Evolutionary conservation across 2,113 vertebrate genomes (phyloP).

Genomic region (Lycaon pictus): DNA sequence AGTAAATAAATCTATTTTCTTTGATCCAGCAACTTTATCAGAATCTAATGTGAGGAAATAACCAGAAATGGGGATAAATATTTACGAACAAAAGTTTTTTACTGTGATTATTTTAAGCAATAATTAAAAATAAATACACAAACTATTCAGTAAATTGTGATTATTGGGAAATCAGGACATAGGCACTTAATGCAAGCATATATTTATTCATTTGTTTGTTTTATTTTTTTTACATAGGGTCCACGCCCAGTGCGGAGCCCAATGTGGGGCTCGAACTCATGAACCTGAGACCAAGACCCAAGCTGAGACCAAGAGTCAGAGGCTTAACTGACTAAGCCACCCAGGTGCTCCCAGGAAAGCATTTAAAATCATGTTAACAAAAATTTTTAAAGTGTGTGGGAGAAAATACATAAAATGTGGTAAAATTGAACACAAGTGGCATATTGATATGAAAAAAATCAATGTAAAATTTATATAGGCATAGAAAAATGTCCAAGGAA

Average conservation of each 20-base stretch:
- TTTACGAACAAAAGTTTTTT: conserved; percentile 5
- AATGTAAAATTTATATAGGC: neutral
- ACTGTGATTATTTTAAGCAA: conserved; percentile 9
- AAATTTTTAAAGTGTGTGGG: neutral
- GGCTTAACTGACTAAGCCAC: neutral
- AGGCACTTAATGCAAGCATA: neutral
- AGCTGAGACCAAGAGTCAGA: neutral
- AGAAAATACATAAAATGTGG: neutral
- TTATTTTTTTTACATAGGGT: neutral
- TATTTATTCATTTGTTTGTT: neutral
- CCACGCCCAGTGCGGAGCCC: neutral
- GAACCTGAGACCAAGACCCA: neutral
- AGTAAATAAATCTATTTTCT: neutral
- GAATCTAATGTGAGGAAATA: neutral
- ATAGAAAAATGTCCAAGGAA: neutral
- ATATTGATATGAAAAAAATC: conserved; percentile 6
- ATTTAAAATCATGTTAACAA: conserved; percentile 43
- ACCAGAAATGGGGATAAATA: neutral
- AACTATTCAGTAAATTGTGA: conserved; percentile 28
- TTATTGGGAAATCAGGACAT: neutral
- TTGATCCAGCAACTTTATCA: conserved; percentile 32
- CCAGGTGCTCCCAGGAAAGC: neutral
- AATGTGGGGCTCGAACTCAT: neutral
- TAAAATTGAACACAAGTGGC: neutral
- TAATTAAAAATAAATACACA: neutral